phyloP scores from a whole-genome alignment of 2,888 invertebrate genomes.

The Epirrhoe tristata region DNA sequence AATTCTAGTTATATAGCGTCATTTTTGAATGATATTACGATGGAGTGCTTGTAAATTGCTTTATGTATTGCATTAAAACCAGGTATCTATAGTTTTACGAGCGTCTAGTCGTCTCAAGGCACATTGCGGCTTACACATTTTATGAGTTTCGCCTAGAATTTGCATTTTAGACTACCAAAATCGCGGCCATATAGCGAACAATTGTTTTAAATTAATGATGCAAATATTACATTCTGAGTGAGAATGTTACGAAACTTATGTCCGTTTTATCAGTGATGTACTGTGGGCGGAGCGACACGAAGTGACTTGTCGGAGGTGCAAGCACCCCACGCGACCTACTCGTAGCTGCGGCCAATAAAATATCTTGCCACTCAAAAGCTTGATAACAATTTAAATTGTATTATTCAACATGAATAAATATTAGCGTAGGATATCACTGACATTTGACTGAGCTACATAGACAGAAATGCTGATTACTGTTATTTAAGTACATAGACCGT shows the following conservation, averaged over 20 bases:
- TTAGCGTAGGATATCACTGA: slow-evolving; percentile 53
- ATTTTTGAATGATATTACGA: not conserved
- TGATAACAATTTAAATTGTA: slow-evolving; percentile 58
- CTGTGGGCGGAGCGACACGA: slow-evolving; percentile 54
- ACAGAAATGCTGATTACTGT: slow-evolving; percentile 15
- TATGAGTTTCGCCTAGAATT: slow-evolving; percentile 52
- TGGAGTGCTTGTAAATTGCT: slow-evolving; percentile 10
- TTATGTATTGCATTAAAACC: slow-evolving; percentile 12
- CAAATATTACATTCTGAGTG: slow-evolving; percentile 38
- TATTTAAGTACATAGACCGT: slow-evolving; percentile 9
- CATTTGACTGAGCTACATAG: slow-evolving; percentile 46
- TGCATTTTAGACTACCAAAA: slow-evolving; percentile 48
- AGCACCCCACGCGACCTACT: slow-evolving; percentile 60
- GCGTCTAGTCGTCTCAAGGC: slow-evolving; percentile 45
- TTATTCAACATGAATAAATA: slow-evolving; percentile 57
- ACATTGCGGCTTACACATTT: slow-evolving; percentile 53
- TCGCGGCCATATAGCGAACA: slow-evolving; percentile 34
- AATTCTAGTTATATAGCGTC: slow-evolving; percentile 6
- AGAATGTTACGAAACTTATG: slow-evolving; percentile 40
- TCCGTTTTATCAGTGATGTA: slow-evolving; percentile 45
- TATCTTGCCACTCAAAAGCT: slow-evolving; percentile 57
- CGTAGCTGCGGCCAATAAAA: slow-evolving; percentile 51
- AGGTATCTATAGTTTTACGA: slow-evolving; percentile 49
- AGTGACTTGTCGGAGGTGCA: slow-evolving; percentile 52
- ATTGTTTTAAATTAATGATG: slow-evolving; percentile 41